These are phyloP conservation scores for Mimumesa dahlbomi DNA, from an alignment of 2,888 invertebrate genomes.

Conservation along the genomic window DNA sequence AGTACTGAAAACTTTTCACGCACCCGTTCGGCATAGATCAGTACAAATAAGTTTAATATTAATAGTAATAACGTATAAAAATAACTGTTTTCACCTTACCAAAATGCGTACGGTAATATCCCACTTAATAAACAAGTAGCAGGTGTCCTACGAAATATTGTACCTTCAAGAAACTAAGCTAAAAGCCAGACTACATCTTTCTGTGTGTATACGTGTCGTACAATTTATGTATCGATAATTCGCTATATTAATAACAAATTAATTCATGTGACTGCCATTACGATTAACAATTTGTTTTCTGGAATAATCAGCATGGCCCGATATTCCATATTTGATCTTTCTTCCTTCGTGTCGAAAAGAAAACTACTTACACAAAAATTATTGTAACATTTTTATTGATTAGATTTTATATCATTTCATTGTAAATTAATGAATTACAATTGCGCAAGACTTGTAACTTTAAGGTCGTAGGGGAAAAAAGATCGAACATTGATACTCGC, in stretches of 20 bases:
- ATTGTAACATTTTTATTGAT: conserved; percentile 27
- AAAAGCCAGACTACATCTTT: conserved; percentile 57
- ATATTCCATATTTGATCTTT: conserved; percentile 33
- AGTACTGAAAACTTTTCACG: conserved; percentile 49
- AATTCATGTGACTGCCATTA: conserved; percentile 64
- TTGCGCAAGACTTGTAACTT: conserved; percentile 31
- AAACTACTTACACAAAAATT: conserved; percentile 22
- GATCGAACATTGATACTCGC: conserved; percentile 22
- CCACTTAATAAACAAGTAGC: conserved; percentile 64
- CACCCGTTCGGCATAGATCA: conserved; percentile 66
- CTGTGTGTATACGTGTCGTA: conserved; percentile 66
- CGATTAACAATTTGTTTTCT: conserved; percentile 51
- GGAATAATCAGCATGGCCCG: conserved; percentile 32
- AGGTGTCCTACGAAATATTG: conserved; percentile 65
- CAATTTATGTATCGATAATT: conserved; percentile 57
- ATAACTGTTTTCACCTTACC: conserved; percentile 54
- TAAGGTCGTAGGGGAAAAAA: neutral
- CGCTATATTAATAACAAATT: conserved; percentile 54
- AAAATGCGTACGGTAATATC: conserved; percentile 45
- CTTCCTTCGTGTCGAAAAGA: conserved; percentile 26
- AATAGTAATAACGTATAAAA: conserved; percentile 53
- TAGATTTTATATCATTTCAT: conserved; percentile 30
- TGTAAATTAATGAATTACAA: conserved; percentile 29
- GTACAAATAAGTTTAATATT: conserved; percentile 70
- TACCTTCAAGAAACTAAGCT: conserved; percentile 62